Percentiles rank a stretch among this genome's conserved stretches.
phyloP scores from a whole-genome alignment of 2,797 vertebrate genomes.

The Xenopus petersii region DNA sequence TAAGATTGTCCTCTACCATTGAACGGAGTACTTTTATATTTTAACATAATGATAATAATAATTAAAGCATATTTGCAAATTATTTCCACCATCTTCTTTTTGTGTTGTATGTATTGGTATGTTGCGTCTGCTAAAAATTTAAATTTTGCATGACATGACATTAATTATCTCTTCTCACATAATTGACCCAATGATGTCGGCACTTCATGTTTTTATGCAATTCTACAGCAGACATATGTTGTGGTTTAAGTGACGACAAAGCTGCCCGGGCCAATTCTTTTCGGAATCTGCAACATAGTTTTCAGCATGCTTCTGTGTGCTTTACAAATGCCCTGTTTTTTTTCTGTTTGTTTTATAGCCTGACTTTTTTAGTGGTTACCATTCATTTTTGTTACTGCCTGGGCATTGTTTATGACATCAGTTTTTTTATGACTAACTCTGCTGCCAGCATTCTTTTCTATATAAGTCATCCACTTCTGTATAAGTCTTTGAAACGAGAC shows the following conservation, averaged over 20 bases:
- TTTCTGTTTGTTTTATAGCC: slow-evolving; percentile 37
- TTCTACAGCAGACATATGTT: slow-evolving; percentile 43
- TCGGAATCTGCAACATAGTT: slow-evolving; percentile 1
- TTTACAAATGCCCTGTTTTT: slow-evolving; percentile 2
- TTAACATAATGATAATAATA: too few relatives aligned
- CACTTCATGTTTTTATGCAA: slow-evolving; percentile 28
- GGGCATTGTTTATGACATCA: slow-evolving; percentile 50
- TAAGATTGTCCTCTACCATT: slow-evolving; percentile 50
- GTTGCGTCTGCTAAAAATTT: neutral
- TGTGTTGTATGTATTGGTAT: too few relatives aligned
- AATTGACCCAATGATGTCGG: slow-evolving; percentile 23
- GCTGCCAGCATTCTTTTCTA: slow-evolving; percentile 46
- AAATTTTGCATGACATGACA: neutral
- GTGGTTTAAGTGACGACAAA: slow-evolving; percentile 45
- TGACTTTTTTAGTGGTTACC: slow-evolving; percentile 29
- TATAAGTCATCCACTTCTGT: slow-evolving; percentile 45
- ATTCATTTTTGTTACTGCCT: slow-evolving; percentile 27
- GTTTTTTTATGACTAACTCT: slow-evolving; percentile 40
- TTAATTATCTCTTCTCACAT: slow-evolving; percentile 23
- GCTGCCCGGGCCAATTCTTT: slow-evolving; percentile 13
- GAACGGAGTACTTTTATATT: too few relatives aligned
- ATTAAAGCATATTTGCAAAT: too few relatives aligned
- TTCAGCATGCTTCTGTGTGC: neutral
- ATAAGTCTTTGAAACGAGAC: slow-evolving; percentile 32
- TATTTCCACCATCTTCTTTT: too few relatives aligned